A percentile compares a stretch with the other conserved stretches of the same genome.
phyloP scores from a whole-genome alignment of 2,113 vertebrate species.

The Herpetotheres cachinnans region DNA sequence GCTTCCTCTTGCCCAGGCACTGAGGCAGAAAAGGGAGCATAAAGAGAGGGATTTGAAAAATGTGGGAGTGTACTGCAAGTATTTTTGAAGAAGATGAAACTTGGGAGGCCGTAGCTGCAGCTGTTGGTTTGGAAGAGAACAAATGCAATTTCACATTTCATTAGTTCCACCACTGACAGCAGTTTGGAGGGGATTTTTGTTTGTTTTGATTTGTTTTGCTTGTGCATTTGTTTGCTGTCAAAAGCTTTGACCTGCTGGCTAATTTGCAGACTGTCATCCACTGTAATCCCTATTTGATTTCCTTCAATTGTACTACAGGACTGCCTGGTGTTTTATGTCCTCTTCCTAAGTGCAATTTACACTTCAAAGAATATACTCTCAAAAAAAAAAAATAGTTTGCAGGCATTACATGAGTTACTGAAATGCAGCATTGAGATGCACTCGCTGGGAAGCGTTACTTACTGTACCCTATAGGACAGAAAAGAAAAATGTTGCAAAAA shows the following conservation, averaged over 20 bases:
- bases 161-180: background rate
- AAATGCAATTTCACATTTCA: background rate
- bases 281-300: background rate
- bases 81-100: rapidly evolving
- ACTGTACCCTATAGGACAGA: background rate
- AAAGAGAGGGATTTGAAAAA: background rate
- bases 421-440: background rate
- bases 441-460: background rate
- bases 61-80: background rate
- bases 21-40: background rate
- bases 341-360: background rate
- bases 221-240: background rate
- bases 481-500: background rate
- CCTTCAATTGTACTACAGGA: background rate
- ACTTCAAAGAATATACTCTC: background rate
- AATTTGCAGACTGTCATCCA: background rate
- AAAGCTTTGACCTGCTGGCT: background rate
- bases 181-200: background rate
- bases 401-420: background rate
- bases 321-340: background rate
- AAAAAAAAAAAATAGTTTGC: rapidly evolving
- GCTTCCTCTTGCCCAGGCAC: background rate
- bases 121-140: background rate
- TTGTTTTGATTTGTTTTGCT: background rate
- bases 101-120: background rate